phyloP scores from a whole-genome alignment of 2,113 vertebrate genomes.

The Rhinolophus sinicus region DNA sequence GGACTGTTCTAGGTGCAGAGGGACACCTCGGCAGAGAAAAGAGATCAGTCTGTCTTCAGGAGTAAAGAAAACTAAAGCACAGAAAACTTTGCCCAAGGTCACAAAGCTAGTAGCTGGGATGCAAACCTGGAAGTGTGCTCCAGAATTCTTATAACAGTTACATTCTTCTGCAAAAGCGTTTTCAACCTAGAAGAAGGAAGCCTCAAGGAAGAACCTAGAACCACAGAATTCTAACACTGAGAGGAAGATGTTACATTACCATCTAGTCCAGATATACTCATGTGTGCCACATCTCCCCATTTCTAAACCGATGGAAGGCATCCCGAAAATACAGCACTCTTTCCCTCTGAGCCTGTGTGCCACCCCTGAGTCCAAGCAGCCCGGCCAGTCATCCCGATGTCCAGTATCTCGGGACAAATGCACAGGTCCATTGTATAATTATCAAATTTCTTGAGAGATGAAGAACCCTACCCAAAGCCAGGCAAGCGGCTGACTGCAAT shows the following conservation, averaged over 20 bases:
- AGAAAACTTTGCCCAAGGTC: neutral
- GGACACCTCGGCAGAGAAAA: neutral
- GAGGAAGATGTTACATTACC: neutral
- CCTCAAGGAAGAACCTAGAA: neutral
- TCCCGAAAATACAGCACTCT: neutral
- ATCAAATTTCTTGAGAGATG: neutral
- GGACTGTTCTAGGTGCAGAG: rapidly evolving
- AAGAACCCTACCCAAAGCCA: neutral
- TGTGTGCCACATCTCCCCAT: rapidly evolving
- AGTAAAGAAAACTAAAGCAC: neutral
- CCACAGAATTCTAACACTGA: neutral
- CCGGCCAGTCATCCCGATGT: rapidly evolving
- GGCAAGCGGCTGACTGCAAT: neutral
- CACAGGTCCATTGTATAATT: no score
- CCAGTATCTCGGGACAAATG: no score
- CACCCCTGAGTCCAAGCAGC: neutral
- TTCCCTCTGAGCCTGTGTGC: neutral
- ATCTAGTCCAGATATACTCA: neutral
- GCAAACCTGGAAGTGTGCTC: neutral
- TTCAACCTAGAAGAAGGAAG: neutral
- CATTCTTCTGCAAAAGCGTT: neutral
- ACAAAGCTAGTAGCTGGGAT: neutral
- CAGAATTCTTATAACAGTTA: neutral
- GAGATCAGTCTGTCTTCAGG: neutral
- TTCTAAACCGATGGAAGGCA: neutral